These are phyloP conservation scores for Esox masquinongy DNA, from an alignment of 2,797 vertebrate species.

Conservation along the genomic window DNA sequence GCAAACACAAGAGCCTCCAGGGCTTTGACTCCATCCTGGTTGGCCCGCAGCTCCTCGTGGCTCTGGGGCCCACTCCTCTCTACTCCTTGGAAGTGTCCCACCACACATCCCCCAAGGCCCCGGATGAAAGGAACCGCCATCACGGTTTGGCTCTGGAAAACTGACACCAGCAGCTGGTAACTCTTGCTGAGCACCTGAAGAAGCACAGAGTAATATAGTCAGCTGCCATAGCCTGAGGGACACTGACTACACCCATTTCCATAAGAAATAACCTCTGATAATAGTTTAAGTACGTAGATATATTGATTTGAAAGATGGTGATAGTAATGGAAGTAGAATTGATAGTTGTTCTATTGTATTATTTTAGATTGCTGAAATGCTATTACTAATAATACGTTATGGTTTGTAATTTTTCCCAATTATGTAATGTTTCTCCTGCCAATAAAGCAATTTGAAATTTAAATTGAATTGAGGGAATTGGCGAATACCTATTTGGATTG, in stretches of 20 bases:
- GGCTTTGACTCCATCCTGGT: slow-evolving; percentile 83
- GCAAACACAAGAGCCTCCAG: slow-evolving; percentile 78
- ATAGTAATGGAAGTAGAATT: too few species aligned
- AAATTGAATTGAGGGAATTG: too few species aligned
- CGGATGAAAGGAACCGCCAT: slow-evolving; percentile 84
- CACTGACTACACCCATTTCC: too few species aligned
- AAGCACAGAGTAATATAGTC: neutral
- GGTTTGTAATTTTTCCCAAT: too few species aligned
- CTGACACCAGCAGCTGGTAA: slow-evolving; percentile 83
- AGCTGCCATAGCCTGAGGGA: neutral
- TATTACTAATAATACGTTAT: too few species aligned
- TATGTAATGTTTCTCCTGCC: too few species aligned
- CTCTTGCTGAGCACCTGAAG: slow-evolving; percentile 83
- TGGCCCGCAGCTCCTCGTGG: slow-evolving; percentile 77
- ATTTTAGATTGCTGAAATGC: too few species aligned
- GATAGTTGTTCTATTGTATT: too few species aligned
- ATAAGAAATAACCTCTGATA: too few species aligned
- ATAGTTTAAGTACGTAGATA: too few species aligned
- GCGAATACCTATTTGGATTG: neutral
- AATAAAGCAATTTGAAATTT: too few species aligned
- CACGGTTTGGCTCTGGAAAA: slow-evolving; percentile 82
- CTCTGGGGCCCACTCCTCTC: slow-evolving; percentile 83
- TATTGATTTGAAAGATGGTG: too few species aligned
- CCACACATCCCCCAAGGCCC: slow-evolving; percentile 76
- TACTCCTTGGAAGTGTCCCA: slow-evolving; percentile 81